phyloP scores from a whole-genome alignment of 2,113 vertebrate genomes.

The Gracilinanus agilis region DNA sequence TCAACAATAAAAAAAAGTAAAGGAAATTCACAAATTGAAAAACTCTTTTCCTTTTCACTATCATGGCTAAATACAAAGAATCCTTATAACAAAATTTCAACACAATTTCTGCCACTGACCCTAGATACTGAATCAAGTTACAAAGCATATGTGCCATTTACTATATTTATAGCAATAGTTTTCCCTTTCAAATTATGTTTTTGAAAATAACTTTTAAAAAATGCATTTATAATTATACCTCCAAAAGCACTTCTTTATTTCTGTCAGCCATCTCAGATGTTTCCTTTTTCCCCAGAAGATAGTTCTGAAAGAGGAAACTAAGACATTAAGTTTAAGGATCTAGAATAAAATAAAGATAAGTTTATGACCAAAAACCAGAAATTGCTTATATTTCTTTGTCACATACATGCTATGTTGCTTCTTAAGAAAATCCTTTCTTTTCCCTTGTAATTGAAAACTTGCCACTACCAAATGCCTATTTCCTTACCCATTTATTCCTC shows the following conservation, averaged over 20 bases:
- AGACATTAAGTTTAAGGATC: slow-evolving; percentile 57
- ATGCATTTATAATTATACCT: slow-evolving; percentile 85
- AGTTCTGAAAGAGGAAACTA: slow-evolving; percentile 90
- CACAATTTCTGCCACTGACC: background rate
- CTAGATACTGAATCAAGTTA: background rate
- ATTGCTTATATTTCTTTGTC: background rate
- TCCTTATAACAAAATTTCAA: background rate
- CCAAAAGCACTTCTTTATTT: slow-evolving; percentile 97
- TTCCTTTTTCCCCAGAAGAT: slow-evolving; percentile 97
- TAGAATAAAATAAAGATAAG: background rate
- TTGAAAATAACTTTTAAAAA: slow-evolving; percentile 1
- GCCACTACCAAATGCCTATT: background rate
- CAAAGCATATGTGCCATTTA: background rate
- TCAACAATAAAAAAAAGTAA: background rate
- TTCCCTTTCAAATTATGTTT: slow-evolving; percentile 25
- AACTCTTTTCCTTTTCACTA: background rate
- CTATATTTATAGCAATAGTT: background rate
- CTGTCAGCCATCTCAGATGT: slow-evolving; percentile 97
- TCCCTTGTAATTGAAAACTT: background rate
- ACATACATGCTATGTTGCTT: background rate
- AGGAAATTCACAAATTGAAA: background rate
- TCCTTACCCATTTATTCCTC: background rate
- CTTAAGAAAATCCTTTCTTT: background rate
- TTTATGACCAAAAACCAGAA: background rate
- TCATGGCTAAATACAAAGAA: background rate